A percentile compares a stretch with the other conserved stretches of the same genome.
Evolutionary conservation across 1,140 invertebrate species (phyloP).

Genomic region (Dendrolimus kikuchii): DNA sequence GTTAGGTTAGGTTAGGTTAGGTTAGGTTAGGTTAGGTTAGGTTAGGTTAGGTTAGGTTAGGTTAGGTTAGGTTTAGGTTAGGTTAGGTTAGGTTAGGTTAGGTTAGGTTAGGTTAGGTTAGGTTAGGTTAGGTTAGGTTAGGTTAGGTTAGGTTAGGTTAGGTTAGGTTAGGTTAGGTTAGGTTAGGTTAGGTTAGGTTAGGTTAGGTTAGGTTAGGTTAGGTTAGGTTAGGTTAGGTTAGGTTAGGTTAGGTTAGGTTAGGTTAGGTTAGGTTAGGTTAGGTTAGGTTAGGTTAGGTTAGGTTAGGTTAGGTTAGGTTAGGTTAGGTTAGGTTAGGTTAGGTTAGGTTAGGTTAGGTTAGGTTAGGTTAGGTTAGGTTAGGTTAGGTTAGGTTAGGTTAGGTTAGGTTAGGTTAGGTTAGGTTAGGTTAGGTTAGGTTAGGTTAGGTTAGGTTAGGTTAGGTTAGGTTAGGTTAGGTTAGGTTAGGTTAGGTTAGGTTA

Average conservation of each 20-base stretch:
- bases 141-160: constrained; percentile 13
- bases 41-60: constrained; percentile 10
- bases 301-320: constrained; percentile 17
- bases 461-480: constrained; percentile 31
- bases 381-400: constrained; percentile 21
- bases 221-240: constrained; percentile 10
- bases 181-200: constrained; percentile 11
- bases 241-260: constrained; percentile 6
- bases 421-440: constrained; percentile 19
- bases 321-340: constrained; percentile 18
- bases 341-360: constrained; percentile 23
- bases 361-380: constrained; percentile 14
- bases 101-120: constrained; percentile 18
- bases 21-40: constrained; percentile 27
- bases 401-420: constrained; percentile 20
- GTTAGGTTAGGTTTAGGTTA: constrained; percentile 7
- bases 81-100: constrained; percentile 16
- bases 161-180: constrained; percentile 11
- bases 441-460: constrained; percentile 21
- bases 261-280: constrained; percentile 25
- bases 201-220: constrained; percentile 11
- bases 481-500: constrained; percentile 14
- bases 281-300: constrained; percentile 23
- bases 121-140: too few relatives aligned
- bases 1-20: constrained; percentile 26